Evolutionary conservation across 1,140 invertebrate genomes (phyloP).

Genomic region (Aphidius gifuensis): DNA sequence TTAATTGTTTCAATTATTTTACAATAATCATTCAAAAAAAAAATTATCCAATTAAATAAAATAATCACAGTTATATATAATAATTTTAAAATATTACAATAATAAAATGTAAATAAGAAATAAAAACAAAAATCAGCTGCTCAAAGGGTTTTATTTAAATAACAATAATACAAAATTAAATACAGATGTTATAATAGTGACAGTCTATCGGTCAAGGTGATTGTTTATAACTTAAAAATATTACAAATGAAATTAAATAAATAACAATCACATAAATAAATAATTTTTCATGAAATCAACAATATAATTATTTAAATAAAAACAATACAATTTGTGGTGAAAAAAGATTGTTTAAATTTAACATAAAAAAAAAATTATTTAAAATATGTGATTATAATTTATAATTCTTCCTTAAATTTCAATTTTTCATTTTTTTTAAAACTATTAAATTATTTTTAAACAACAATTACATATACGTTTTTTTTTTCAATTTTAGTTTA

Average conservation of each 20-base stretch:
- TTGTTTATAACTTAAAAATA: not conserved
- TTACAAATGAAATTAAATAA: not conserved
- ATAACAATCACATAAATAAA: not conserved
- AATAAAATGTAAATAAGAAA: not conserved
- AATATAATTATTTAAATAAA: constrained; percentile 27
- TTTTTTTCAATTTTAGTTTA: not conserved
- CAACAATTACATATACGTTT: not conserved
- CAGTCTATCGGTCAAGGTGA: constrained; percentile 1
- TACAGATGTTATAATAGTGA: constrained; percentile 37
- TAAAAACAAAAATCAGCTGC: constrained; percentile 23
- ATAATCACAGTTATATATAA: too few relatives aligned
- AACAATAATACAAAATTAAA: constrained; percentile 43
- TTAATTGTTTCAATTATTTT: too few relatives aligned
- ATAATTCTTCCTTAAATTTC: constrained; percentile 26
- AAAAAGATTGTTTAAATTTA: constrained; percentile 36
- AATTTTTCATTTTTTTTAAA: constrained; percentile 22
- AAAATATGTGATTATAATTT: too few relatives aligned
- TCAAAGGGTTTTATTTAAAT: constrained; percentile 42
- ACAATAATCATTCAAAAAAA: too few relatives aligned
- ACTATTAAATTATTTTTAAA: not conserved
- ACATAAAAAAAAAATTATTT: constrained; percentile 27
- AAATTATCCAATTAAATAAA: too few relatives aligned
- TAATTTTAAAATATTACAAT: too few relatives aligned
- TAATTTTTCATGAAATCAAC: not conserved
- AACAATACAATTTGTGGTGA: constrained; percentile 43